A percentile compares a stretch with the other conserved stretches of the same genome.
These are phyloP conservation scores for Pseudolycoriella hygida DNA, from an alignment of 2,888 invertebrate species.

Conservation along the genomic window DNA sequence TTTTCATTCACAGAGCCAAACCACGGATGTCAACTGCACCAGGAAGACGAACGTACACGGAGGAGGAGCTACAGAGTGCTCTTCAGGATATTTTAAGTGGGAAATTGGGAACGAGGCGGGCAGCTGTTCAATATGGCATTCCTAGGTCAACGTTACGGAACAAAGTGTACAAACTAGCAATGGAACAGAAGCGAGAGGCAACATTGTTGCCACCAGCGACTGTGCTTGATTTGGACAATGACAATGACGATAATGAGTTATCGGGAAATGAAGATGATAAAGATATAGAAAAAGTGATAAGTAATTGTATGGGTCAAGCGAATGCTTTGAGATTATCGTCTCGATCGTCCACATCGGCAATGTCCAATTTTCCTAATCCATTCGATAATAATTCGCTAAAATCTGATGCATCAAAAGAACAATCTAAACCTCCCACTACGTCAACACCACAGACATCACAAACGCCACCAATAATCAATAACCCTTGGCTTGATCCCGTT, in stretches of 20 bases:
- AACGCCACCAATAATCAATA: slow-evolving; percentile 13
- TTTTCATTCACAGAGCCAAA: slow-evolving; percentile 37
- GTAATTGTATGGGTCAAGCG: slow-evolving; percentile 37
- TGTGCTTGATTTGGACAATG: slow-evolving; percentile 15
- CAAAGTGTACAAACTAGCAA: slow-evolving; percentile 74
- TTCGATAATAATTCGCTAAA: slow-evolving; percentile 3
- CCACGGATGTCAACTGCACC: slow-evolving; percentile 44
- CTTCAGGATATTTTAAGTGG: slow-evolving; percentile 86
- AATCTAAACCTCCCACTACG: slow-evolving; percentile 11
- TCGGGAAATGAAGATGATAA: slow-evolving; percentile 23
- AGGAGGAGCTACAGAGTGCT: slow-evolving; percentile 87
- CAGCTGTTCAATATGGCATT: slow-evolving; percentile 90
- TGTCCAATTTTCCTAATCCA: slow-evolving; percentile 6
- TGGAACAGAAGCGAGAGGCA: slow-evolving; percentile 52
- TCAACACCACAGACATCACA: slow-evolving; percentile 18
- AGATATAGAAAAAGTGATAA: slow-evolving; percentile 38
- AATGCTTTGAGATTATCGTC: slow-evolving; percentile 36
- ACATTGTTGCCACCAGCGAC: slow-evolving; percentile 14
- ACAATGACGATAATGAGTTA: slow-evolving; percentile 31
- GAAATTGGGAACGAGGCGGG: slow-evolving; percentile 78
- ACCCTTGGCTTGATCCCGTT: slow-evolving; percentile 18
- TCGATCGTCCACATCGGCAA: slow-evolving; percentile 20
- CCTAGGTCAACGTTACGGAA: slow-evolving; percentile 91
- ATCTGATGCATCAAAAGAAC: slow-evolving; percentile 4
- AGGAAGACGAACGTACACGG: slow-evolving; percentile 75